phyloP scores from a whole-genome alignment of 2,797 vertebrate genomes.

The Phalanger gymnotis region DNA sequence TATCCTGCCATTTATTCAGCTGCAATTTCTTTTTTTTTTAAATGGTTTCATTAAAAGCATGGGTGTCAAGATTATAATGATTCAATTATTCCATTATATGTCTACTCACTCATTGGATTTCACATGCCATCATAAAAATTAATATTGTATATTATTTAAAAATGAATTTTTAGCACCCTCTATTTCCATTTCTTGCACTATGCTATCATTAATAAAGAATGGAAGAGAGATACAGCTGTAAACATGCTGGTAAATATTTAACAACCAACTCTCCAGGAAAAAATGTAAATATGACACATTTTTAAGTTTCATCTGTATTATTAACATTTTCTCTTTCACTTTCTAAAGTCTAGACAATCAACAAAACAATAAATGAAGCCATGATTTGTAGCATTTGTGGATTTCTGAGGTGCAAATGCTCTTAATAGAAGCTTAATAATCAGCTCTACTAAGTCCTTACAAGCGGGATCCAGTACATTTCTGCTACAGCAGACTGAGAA shows the following conservation, averaged over 20 bases:
- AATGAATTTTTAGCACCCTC: background rate
- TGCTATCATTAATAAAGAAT: background rate
- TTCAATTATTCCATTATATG: background rate
- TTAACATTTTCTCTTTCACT: background rate
- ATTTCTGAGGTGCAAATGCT: background rate
- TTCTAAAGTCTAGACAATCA: background rate
- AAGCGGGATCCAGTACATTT: background rate
- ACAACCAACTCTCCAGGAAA: background rate
- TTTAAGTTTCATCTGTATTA: background rate
- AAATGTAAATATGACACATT: background rate
- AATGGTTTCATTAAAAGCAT: background rate
- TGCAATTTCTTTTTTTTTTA: background rate
- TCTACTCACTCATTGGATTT: background rate
- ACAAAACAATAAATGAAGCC: background rate
- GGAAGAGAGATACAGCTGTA: background rate
- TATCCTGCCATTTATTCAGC: background rate
- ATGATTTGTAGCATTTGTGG: background rate
- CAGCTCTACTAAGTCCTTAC: background rate
- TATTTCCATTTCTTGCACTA: background rate
- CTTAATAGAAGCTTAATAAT: background rate
- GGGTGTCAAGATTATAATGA: background rate
- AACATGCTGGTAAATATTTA: background rate
- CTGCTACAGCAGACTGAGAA: background rate
- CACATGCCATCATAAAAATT: background rate
- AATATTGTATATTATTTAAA: background rate